Evolutionary conservation across 2,113 vertebrate species (phyloP).

Genomic region (Telmatochromis bifrenatus): DNA sequence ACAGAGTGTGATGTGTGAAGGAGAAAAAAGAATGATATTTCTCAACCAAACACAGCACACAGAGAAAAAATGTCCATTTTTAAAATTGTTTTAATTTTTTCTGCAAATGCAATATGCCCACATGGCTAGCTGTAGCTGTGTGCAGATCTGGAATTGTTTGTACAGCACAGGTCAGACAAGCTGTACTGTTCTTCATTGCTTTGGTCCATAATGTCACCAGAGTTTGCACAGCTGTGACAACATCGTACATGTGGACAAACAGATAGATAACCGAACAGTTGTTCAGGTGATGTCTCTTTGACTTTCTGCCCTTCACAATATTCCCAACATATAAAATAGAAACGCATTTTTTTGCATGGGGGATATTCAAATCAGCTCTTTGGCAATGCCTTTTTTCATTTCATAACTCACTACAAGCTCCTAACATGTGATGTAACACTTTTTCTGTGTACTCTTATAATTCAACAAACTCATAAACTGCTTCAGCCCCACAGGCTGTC

Average conservation of each 20-base stretch:
- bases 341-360: background rate
- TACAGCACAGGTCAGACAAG: background rate
- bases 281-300: background rate
- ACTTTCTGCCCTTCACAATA: background rate
- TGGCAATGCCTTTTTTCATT: background rate
- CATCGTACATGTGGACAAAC: background rate
- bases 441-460: background rate
- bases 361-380: background rate
- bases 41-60: background rate
- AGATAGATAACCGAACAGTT: constrained; percentile 7
- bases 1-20: background rate
- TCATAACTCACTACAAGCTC: background rate
- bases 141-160: background rate
- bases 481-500: background rate
- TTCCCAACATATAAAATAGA: background rate
- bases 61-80: background rate
- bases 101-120: background rate
- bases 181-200: background rate
- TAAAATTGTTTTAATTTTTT: background rate
- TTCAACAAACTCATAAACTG: constrained; percentile 13
- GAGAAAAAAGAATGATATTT: background rate
- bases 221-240: constrained; percentile 30
- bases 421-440: background rate
- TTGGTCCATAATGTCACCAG: background rate
- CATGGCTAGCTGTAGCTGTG: background rate